These are phyloP conservation scores for Deroplatys truncata DNA, from an alignment of 2,888 invertebrate species.

Conservation along the genomic window DNA sequence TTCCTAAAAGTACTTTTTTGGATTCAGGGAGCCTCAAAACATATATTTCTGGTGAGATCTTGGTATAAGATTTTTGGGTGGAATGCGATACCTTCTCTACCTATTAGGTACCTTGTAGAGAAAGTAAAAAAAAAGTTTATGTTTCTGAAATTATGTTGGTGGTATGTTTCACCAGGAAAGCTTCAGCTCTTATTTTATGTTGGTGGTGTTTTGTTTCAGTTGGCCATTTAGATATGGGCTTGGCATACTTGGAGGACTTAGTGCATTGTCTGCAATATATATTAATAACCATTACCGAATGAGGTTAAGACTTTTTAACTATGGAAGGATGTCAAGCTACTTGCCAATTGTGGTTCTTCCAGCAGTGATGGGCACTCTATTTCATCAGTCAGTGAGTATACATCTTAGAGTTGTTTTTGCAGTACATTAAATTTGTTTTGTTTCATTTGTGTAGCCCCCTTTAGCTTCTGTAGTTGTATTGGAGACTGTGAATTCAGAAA, in stretches of 20 bases:
- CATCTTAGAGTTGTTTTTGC: no score
- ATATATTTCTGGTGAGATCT: no score
- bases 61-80: no score
- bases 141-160: neutral
- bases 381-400: slow-evolving; percentile 54
- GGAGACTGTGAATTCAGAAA: no score
- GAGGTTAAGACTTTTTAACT: slow-evolving; percentile 55
- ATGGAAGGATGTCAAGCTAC: slow-evolving; percentile 57
- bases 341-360: slow-evolving; percentile 60
- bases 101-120: no score
- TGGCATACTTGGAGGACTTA: slow-evolving; percentile 49
- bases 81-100: no score
- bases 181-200: no score
- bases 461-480: no score
- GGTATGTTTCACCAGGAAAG: slow-evolving; percentile 40
- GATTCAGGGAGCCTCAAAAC: no score
- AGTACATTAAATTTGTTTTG: no score
- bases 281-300: slow-evolving; percentile 61
- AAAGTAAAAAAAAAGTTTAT: neutral
- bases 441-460: no score
- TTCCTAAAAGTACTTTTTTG: no score
- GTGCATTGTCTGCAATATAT: slow-evolving; percentile 52
- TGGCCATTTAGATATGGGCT: slow-evolving; percentile 53
- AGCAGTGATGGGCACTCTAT: slow-evolving; percentile 49
- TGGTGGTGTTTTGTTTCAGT: slow-evolving; percentile 40